Percentiles rank a stretch among this genome's conserved stretches.
phyloP scores from a whole-genome alignment of 2,797 vertebrate genomes.

The Sparus aurata region DNA sequence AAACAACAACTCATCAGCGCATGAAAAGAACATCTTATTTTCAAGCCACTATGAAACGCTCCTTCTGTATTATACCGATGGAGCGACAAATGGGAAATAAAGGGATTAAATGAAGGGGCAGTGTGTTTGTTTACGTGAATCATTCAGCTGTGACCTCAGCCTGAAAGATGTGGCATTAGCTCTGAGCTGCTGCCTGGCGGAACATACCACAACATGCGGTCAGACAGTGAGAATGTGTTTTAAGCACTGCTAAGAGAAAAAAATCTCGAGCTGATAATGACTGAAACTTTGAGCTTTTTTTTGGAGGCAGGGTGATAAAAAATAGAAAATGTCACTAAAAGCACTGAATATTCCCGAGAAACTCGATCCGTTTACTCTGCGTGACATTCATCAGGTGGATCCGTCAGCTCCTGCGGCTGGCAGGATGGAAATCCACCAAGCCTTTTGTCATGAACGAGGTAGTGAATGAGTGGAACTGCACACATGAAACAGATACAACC shows the following conservation, averaged over 20 bases:
- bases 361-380: neutral
- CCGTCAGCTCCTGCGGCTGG: neutral
- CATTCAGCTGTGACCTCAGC: neutral
- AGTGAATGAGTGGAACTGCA: neutral
- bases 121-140: slow-evolving; percentile 3
- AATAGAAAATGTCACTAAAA: neutral
- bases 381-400: slow-evolving; percentile 11
- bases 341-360: neutral
- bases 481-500: neutral
- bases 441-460: slow-evolving; percentile 8
- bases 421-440: neutral
- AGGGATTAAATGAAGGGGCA: neutral
- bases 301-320: neutral
- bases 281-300: slow-evolving; percentile 8
- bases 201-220: slow-evolving; percentile 1
- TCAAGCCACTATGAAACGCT: neutral
- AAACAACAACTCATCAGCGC: neutral
- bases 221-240: neutral
- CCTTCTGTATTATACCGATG: neutral
- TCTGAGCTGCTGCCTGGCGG: neutral
- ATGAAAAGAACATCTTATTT: neutral
- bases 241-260: neutral
- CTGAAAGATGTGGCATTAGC: neutral
- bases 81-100: neutral
- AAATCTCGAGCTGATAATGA: neutral